A percentile compares a stretch with the other conserved stretches of the same genome.
Conservation (phyloP, 2,113 vertebrate genomes). For the Osmerus eperlanus region DNA sequence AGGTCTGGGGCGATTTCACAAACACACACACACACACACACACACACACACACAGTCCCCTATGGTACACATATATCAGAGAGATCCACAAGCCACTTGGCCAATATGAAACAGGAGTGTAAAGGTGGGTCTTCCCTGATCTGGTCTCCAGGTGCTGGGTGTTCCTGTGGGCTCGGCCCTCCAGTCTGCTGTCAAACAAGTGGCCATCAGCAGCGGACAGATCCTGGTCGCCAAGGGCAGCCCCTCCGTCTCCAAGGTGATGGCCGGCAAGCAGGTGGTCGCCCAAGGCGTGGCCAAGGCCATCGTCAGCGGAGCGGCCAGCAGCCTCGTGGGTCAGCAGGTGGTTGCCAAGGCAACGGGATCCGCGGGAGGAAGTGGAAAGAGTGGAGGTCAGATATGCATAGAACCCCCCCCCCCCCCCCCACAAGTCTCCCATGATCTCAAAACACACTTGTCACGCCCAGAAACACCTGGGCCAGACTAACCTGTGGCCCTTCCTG, state of each 20-base stretch:
- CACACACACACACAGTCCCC: neutral
- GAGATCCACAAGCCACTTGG: neutral
- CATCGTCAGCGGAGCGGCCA: slow-evolving; percentile 85
- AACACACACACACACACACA: slow-evolving; percentile 7
- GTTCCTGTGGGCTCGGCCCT: slow-evolving; percentile 87
- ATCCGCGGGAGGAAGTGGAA: slow-evolving; percentile 76
- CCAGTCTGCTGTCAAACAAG: slow-evolving; percentile 90
- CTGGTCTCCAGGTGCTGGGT: slow-evolving; percentile 81
- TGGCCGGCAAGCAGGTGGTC: slow-evolving; percentile 91
- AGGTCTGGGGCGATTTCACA: slow-evolving; percentile 68
- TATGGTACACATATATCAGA: no score
- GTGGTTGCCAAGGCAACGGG: slow-evolving; percentile 81
- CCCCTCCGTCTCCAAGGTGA: slow-evolving; percentile 84
- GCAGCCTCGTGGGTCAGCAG: slow-evolving; percentile 82
- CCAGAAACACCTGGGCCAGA: no score
- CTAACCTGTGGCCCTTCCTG: slow-evolving; percentile 6
- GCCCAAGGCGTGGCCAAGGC: slow-evolving; percentile 97
- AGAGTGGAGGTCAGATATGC: slow-evolving; percentile 88
- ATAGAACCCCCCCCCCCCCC: slow-evolving; percentile 20
- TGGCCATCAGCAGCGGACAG: slow-evolving; percentile 94
- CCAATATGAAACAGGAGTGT: neutral
- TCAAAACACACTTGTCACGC: no score
- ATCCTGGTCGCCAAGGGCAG: slow-evolving; percentile 93
- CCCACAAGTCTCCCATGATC: neutral
- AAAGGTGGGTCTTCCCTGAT: neutral